Evolutionary conservation across 2,113 vertebrate genomes (phyloP).

Genomic region (Numenius arquata): DNA sequence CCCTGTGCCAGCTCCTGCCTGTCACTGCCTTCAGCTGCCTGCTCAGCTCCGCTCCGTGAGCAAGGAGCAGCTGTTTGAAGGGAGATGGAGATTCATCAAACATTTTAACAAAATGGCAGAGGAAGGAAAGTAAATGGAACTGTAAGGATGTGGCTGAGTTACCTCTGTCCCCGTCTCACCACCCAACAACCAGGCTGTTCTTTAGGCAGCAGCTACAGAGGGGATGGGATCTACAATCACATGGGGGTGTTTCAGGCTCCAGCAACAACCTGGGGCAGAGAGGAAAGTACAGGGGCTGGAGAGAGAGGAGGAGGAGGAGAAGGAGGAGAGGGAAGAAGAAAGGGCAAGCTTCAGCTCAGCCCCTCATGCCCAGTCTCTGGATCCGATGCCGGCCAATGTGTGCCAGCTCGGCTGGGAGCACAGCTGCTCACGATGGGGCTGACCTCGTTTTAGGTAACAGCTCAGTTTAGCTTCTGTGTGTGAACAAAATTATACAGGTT

Average conservation of each 20-base stretch:
- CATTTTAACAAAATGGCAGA: background rate
- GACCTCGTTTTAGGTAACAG: background rate
- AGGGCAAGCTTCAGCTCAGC: background rate
- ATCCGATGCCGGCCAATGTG: accelerated
- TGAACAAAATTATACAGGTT: background rate
- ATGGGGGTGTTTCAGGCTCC: background rate
- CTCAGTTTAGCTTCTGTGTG: accelerated
- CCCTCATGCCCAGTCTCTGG: background rate
- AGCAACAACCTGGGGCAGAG: background rate
- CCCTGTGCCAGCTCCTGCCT: background rate
- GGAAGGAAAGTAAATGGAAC: background rate
- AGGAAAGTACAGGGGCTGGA: background rate
- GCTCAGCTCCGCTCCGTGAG: background rate
- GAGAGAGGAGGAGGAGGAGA: background rate
- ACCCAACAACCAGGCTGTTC: background rate
- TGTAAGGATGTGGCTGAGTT: background rate
- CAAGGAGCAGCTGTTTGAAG: background rate
- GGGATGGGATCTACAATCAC: background rate
- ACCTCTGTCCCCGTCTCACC: background rate
- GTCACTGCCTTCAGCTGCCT: background rate
- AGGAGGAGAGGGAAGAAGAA: background rate
- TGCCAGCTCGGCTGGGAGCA: background rate
- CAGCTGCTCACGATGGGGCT: accelerated
- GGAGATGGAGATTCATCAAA: background rate
- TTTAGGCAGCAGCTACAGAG: background rate